Conservation (phyloP, 2,113 vertebrate genomes). For the Mola mola region DNA sequence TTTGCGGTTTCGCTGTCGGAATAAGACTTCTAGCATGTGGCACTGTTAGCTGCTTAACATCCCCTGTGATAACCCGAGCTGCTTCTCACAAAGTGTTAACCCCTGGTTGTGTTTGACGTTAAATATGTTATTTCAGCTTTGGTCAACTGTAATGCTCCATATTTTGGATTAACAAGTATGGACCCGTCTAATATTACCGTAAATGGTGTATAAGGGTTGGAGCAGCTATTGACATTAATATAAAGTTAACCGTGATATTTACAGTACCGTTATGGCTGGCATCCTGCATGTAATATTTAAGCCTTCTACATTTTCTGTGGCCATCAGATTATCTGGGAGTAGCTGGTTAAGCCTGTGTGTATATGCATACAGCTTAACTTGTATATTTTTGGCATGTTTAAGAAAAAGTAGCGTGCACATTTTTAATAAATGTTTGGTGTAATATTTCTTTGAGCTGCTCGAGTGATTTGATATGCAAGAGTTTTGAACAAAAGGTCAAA, state of each 20-base stretch:
- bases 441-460: not conserved
- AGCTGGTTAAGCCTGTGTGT: no score
- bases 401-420: not conserved
- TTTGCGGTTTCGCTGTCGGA: not conserved
- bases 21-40: not conserved
- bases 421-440: not conserved
- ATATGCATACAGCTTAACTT: not conserved
- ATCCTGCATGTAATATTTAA: not conserved
- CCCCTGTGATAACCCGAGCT: not conserved
- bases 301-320: not conserved
- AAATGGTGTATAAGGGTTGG: no score
- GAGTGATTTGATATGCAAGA: not conserved
- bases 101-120: no score
- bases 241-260: no score
- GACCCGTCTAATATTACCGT: no score
- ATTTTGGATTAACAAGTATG: not conserved
- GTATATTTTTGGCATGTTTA: not conserved
- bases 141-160: not conserved
- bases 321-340: not conserved
- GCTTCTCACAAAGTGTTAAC: conserved; percentile 9
- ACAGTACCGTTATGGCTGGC: no score
- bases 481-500: not conserved
- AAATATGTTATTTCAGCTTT: not conserved
- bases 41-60: not conserved
- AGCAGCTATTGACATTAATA: not conserved